Conservation (phyloP, 2,888 invertebrate species). For the Dioctria linearis region DNA sequence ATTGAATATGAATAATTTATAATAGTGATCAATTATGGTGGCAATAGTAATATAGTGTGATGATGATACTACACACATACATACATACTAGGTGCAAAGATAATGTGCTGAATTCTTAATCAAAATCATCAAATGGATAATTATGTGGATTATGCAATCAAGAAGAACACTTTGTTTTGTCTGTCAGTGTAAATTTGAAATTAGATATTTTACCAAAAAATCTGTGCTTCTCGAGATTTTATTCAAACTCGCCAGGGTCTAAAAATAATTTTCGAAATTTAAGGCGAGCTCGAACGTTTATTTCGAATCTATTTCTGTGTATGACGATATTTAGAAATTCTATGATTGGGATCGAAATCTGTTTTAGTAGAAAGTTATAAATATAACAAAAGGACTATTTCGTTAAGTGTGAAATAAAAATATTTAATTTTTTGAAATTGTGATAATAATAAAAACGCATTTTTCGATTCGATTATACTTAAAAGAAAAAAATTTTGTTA, state of each 20-base stretch:
- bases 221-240: slow-evolving; percentile 7
- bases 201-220: slow-evolving; percentile 27
- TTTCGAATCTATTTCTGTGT: slow-evolving; percentile 47
- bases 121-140: background rate
- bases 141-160: slow-evolving; percentile 41
- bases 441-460: too few relatives aligned
- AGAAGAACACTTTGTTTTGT: background rate
- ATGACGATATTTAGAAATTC: slow-evolving; percentile 37
- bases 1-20: slow-evolving; percentile 13
- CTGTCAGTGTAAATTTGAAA: slow-evolving; percentile 26
- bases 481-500: too few relatives aligned
- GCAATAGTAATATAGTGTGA: too few relatives aligned
- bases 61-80: too few relatives aligned
- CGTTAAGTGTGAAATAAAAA: too few relatives aligned
- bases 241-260: slow-evolving; percentile 29
- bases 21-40: background rate
- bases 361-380: slow-evolving; percentile 29
- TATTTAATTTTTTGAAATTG: too few relatives aligned
- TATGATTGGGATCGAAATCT: background rate
- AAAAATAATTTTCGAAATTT: slow-evolving; percentile 52
- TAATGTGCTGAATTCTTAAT: background rate
- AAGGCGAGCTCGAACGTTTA: slow-evolving; percentile 13
- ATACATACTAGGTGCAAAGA: too few relatives aligned
- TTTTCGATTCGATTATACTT: too few relatives aligned
- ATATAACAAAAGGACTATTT: slow-evolving; percentile 42